phyloP scores from a whole-genome alignment of 2,797 vertebrate species.

The Bradypodion ventrale region DNA sequence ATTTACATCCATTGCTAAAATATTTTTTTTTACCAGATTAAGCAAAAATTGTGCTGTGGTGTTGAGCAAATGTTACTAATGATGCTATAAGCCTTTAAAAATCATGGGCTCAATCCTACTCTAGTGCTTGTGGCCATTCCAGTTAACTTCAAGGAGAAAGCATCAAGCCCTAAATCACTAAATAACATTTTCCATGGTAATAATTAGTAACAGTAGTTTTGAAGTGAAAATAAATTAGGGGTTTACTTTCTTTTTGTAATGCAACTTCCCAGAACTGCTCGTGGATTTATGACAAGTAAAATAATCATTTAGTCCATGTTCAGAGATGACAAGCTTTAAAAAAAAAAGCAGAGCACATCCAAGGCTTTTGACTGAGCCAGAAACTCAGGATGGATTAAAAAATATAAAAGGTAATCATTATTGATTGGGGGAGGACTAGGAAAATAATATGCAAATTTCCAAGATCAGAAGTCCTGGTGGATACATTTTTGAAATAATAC shows the following conservation, averaged over 20 bases:
- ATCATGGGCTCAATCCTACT: constrained; percentile 42
- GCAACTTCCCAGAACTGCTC: constrained; percentile 55
- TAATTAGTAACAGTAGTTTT: constrained; percentile 69
- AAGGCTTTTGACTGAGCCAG: constrained; percentile 56
- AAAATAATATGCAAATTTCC: constrained; percentile 67
- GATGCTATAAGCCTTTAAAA: constrained; percentile 51
- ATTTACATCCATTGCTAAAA: constrained; percentile 30
- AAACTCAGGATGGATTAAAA: constrained; percentile 68
- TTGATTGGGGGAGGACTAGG: constrained; percentile 62
- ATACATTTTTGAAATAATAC: constrained; percentile 57
- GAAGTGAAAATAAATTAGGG: constrained; percentile 51
- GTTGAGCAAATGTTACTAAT: constrained; percentile 40
- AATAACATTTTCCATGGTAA: constrained; percentile 72
- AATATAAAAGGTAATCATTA: constrained; percentile 71
- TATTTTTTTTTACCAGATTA: constrained; percentile 42
- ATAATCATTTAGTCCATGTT: constrained; percentile 61
- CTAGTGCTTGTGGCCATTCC: constrained; percentile 25
- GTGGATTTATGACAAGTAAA: constrained; percentile 68
- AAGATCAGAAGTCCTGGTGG: constrained; percentile 56
- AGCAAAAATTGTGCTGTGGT: constrained; percentile 40
- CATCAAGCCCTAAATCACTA: constrained; percentile 66
- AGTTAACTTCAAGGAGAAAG: constrained; percentile 31
- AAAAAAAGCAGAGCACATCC: constrained; percentile 61
- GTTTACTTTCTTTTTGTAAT: constrained; percentile 45
- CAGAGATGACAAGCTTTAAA: constrained; percentile 59